Conservation (phyloP, 2,797 vertebrate species). For the Rhabdophis nuchalis region DNA sequence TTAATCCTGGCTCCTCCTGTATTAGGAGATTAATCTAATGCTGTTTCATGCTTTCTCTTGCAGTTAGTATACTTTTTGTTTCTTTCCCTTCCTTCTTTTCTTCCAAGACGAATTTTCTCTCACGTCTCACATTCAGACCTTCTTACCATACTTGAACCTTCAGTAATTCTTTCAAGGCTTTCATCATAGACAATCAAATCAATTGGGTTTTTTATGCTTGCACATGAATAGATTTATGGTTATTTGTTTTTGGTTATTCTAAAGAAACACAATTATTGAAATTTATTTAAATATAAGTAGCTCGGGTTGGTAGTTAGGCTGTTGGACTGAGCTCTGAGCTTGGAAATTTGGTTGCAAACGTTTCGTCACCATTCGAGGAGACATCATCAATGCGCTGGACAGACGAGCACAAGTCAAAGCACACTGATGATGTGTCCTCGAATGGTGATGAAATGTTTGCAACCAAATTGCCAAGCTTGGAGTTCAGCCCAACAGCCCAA, state of each 20-base stretch:
- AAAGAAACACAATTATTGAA: background rate
- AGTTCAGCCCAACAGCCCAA: background rate
- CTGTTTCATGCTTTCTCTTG: background rate
- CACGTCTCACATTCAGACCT: background rate
- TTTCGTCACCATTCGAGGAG: too few species aligned
- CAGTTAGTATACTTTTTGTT: background rate
- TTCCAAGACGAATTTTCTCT: background rate
- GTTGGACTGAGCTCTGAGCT: too few species aligned
- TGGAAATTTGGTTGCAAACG: too few species aligned
- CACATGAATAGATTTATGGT: background rate
- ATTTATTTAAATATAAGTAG: too few species aligned
- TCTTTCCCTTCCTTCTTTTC: background rate
- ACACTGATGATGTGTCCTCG: too few species aligned
- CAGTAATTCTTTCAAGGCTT: background rate
- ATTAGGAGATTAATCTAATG: background rate
- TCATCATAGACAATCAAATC: background rate
- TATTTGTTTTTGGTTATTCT: background rate
- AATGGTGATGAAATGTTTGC: too few species aligned
- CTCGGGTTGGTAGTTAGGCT: too few species aligned
- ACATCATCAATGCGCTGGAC: too few species aligned
- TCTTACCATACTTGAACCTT: background rate
- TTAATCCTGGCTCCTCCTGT: background rate
- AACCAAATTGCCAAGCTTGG: too few species aligned
- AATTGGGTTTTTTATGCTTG: background rate
- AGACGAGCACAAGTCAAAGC: too few species aligned